A percentile compares a stretch with the other conserved stretches of the same genome.
phyloP scores from a whole-genome alignment of 2,797 vertebrate species.

The Buceros bicornis region DNA sequence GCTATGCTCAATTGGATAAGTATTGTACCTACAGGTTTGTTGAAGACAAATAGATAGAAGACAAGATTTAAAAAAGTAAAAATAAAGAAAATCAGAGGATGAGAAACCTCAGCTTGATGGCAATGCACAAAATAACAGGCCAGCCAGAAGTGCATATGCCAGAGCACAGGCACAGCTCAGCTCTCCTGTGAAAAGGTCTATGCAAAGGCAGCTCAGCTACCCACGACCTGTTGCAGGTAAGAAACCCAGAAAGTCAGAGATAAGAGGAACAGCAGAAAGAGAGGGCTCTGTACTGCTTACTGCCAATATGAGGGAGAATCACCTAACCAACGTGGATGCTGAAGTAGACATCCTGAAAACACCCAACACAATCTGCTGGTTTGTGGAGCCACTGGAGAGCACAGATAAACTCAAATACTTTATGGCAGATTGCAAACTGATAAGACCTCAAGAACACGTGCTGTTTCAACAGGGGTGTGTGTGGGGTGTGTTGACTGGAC shows the following conservation, averaged over 20 bases:
- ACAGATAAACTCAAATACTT: constrained; percentile 40
- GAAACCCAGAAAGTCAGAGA: not conserved
- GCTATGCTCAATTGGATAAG: not conserved
- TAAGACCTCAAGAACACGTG: not conserved
- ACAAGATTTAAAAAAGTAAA: not conserved
- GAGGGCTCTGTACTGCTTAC: not conserved
- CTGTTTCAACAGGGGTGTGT: not conserved
- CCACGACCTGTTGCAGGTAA: not conserved
- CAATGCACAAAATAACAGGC: not conserved
- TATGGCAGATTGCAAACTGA: not conserved
- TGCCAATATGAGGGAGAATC: not conserved
- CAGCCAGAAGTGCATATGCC: not conserved
- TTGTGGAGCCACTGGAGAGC: not conserved
- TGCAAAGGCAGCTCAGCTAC: not conserved
- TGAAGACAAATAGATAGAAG: not conserved
- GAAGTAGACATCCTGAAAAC: constrained; percentile 11
- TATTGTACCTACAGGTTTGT: not conserved
- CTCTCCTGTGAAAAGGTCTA: not conserved
- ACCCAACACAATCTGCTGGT: not conserved
- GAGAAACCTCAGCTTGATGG: not conserved
- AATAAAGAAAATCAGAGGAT: not conserved
- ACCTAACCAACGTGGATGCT: not conserved
- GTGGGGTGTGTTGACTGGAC: not conserved
- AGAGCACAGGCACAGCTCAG: not conserved
- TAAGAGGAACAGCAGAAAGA: not conserved